Conservation (phyloP, 92 coral and sea anemone species). For the Phymanthus crucifer region DNA sequence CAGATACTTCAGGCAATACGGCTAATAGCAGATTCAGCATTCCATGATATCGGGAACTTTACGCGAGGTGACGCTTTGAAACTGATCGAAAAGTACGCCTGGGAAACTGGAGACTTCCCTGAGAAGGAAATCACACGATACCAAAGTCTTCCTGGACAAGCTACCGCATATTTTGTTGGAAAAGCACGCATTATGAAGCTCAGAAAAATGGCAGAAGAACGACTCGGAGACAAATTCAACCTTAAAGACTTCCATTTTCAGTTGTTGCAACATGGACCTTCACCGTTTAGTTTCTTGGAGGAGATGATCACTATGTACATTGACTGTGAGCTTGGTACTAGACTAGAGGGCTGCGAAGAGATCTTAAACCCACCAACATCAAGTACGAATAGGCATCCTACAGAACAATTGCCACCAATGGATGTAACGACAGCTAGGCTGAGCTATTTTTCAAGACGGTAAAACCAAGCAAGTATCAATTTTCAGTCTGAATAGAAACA, state of each 20-base stretch:
- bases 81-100: constrained; percentile 60
- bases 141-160: constrained; percentile 85
- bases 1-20: constrained; percentile 78
- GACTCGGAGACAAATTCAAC: constrained; percentile 48
- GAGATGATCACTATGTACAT: constrained; percentile 52
- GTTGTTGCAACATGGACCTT: constrained; percentile 55
- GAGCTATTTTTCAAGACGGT: not conserved
- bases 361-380: constrained; percentile 56
- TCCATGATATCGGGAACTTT: constrained; percentile 65
- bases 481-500: not conserved
- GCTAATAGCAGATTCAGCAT: constrained; percentile 56
- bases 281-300: constrained; percentile 57
- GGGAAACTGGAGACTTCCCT: constrained; percentile 70
- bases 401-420: not conserved
- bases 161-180: constrained; percentile 63
- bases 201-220: constrained; percentile 44
- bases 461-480: not conserved
- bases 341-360: constrained; percentile 58
- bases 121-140: constrained; percentile 74
- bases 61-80: constrained; percentile 59
- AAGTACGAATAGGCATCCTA: not conserved
- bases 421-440: not conserved
- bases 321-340: constrained; percentile 32
- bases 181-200: constrained; percentile 62
- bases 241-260: constrained; percentile 66